Evolutionary conservation across 2,113 vertebrate species (phyloP), one percentile per base, ranked within the genome.

Genomic region (Prunella fulvescens): DNA sequence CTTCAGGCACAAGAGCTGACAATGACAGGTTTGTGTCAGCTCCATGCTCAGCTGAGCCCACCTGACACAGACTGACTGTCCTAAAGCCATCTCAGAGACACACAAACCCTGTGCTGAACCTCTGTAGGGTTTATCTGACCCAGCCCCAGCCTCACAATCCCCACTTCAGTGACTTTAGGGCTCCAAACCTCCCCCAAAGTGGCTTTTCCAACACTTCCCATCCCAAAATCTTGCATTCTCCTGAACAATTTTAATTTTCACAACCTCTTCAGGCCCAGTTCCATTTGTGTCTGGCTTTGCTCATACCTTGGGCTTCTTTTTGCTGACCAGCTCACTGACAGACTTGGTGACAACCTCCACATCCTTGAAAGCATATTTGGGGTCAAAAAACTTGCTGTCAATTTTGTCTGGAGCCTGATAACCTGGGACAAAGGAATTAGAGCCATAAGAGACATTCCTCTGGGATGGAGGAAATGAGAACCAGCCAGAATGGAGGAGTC

Each of bases 331-430:
- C 24, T 99, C 99, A 11, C 96, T 99, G 25, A 99, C 98, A 0
- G 99, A 99, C 93, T 99, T 99, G 29, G 98, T 97, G 93, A 99
- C 98, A 61, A 98, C 98, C 54, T 99, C 99, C 81, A 99, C 99
- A 71, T 99, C 99, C 97, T 99, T 99, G 95, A 99, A 99, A 2
- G 99, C 99, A 4, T 99, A 98, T 90, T 99, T 99, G 7, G 99
- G 98, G 80, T 99, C 99, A 82, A 99, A 99, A 82, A 99, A 99
- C 81, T 99, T 99, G 86, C 90, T 98, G 92, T 99, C 99, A 0
- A 99, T 99, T 97, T 99, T 99, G 93, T 99, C 99, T 3, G 99
- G 99, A 62, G 99, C 99, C 58, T 99, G 81, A 95, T 98, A 99
- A 60, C 99, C 99, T 99, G 71, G 29, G 45, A 80, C 8, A 12